Evolutionary conservation across 2,113 vertebrate species (phyloP).

Genomic region (Oreochromis spilurus): DNA sequence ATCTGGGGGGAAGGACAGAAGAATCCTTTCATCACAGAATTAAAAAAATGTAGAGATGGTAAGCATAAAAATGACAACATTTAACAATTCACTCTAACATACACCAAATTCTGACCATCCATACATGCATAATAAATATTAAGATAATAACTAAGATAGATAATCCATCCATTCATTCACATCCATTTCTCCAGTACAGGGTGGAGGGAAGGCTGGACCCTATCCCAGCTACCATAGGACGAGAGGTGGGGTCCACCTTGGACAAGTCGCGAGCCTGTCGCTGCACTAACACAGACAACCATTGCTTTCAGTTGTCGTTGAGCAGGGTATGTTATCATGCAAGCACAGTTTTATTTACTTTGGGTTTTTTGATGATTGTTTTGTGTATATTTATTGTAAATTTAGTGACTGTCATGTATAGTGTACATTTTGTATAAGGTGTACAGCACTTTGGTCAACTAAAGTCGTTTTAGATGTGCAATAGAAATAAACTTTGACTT

Average conservation of each 20-base stretch:
- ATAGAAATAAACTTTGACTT: not conserved
- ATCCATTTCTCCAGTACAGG: not conserved
- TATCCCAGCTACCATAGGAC: not conserved
- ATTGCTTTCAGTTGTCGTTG: not conserved
- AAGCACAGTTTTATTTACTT: not conserved
- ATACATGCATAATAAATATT: not conserved
- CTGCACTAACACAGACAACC: not conserved
- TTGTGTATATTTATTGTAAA: not conserved
- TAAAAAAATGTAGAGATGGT: too few relatives aligned
- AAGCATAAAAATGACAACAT: too few relatives aligned
- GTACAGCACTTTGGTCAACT: not conserved
- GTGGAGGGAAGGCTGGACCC: not conserved
- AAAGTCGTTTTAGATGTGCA: not conserved
- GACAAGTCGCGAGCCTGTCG: not conserved
- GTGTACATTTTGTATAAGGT: not conserved
- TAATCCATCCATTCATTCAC: not conserved
- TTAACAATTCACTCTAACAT: too few relatives aligned
- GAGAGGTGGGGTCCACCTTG: not conserved
- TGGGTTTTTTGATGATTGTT: accelerated
- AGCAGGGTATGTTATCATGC: not conserved
- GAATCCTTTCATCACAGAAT: too few relatives aligned
- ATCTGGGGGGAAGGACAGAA: too few relatives aligned
- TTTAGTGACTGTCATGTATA: not conserved
- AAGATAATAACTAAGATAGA: not conserved
- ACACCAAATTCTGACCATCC: not conserved